Base-by-base conservation (phyloP, 2,113 vertebrate species). In the Zosterops lateralis region DNA sequence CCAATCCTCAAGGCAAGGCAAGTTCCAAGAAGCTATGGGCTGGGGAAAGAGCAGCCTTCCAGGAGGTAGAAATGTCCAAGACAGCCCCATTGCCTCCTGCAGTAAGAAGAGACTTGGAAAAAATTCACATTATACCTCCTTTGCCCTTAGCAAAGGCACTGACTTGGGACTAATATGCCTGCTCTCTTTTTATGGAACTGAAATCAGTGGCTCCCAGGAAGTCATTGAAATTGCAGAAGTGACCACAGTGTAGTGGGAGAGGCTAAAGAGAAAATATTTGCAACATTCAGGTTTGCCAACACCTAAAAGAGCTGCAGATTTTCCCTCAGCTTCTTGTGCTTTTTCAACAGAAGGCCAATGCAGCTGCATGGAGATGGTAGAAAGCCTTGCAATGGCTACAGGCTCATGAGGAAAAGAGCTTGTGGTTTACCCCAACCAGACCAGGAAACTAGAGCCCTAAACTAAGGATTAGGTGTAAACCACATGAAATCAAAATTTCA, bases 11-110 rank as follows among this genome's bases (percentile, higher is more conserved):
- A 80, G 60, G 26, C 65, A 67, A 3, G 2, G 31, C 45, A 90
- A 78, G 24, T 19, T 65, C 29, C 38, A 57, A 48, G 51, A 70
- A n/a, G 26, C 19, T 79, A 34, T 1, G 1, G 4, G 14, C 0
- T 90, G 54, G 17, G 32, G 28, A 67, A 88, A 57, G 44, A 65
- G 6, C 28, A 79, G 17, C 22, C 22, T 74, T 18, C 26, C 10
- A 3, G 4, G 47, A 51, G 28, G 11, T 25, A 29, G 32, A 66
- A 51, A 31, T 26, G 29, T 20, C 14, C 7, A 16, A 47, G 50
- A 50, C 26, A 85, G 40, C 6, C 24, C 31, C 25, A 71, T 16
- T 32, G 64, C 13, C 40, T 82, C 28, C 25, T 72, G 45, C 45
- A 65, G 48, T n/a, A 29, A 64, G 70, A 82, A 78, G 38, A 13